Base-by-base conservation (phyloP, 1,140 invertebrate genomes). In the Sarcophaga bullata region DNA sequence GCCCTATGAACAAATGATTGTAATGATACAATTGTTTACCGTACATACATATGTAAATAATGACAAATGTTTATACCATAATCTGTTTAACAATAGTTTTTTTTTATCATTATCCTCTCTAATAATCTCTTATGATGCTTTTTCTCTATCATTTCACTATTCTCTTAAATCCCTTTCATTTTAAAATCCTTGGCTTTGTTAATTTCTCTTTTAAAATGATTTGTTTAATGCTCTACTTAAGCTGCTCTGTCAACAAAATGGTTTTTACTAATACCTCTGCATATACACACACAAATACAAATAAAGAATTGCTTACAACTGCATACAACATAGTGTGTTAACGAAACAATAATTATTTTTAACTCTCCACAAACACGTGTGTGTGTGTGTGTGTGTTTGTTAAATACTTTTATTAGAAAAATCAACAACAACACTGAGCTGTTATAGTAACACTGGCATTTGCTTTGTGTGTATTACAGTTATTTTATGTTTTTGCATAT, bases 171-270 rank as follows among this genome's bases (percentile, higher is more conserved):
- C 58, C 4, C 58, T 62, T 62, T 6, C 15, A 62, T 62, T n/a
- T 62, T 62, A 17, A 7, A 62, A 13, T 62, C 58, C 9, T 13
- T 1, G 9, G 58, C 58, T n/a, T 7, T 62, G 15, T 15, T 49
- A 17, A 19, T 68, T 68, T 68, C 62, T 68, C 25, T 25, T 19
- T 8, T 25, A 50, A 49, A 76, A 49, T 76, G 73, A 76, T 76
- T 76, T 76, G 73, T 76, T 58, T 76, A 76, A 76, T 76, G 73
- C 73, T 76, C 73, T 76, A 49, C 73, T 49, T 37, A 76, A 76
- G 73, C 73, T 37, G 25, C 4, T 76, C 48, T 76, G 73, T 76
- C 73, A 76, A 76, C 73, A 76, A 76, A 76, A 76, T 76, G 73
- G 73, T 19, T 68, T 68, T 68, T 19, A 19, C 8, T 68, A 37